Conservation (phyloP, 2,797 vertebrate species). For the Myripristis jacobus region DNA sequence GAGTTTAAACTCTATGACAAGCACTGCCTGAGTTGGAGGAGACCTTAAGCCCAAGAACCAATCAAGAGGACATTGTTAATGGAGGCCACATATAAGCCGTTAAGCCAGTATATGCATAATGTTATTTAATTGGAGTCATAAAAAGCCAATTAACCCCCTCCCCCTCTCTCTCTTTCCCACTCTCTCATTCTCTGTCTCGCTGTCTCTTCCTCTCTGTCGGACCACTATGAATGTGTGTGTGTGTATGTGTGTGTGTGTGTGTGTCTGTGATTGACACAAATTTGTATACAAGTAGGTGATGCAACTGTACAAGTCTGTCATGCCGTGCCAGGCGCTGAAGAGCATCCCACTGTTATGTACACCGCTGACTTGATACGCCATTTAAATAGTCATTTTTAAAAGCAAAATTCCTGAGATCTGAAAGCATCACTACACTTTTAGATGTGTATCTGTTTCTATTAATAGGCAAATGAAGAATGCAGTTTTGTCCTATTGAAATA, state of each 20-base stretch:
- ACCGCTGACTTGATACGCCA: slow-evolving; percentile 9
- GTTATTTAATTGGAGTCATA: slow-evolving; percentile 91
- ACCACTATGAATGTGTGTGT: slow-evolving; percentile 38
- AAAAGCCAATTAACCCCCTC: slow-evolving; percentile 88
- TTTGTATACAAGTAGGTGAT: slow-evolving; percentile 21
- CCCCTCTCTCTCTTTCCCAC: slow-evolving; percentile 49
- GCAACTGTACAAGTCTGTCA: slow-evolving; percentile 23
- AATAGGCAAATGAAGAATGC: slow-evolving; percentile 45
- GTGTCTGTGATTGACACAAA: slow-evolving; percentile 46
- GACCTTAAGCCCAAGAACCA: slow-evolving; percentile 86
- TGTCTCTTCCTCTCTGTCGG: slow-evolving; percentile 67
- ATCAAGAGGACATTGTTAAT: slow-evolving; percentile 89
- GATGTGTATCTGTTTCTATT: slow-evolving; percentile 41
- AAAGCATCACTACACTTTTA: slow-evolving; percentile 26
- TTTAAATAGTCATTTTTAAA: slow-evolving; percentile 11
- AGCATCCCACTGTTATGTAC: slow-evolving; percentile 28
- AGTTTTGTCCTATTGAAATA: slow-evolving; percentile 54
- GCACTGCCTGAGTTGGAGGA: slow-evolving; percentile 74
- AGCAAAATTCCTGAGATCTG: slow-evolving; percentile 15
- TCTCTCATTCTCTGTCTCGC: slow-evolving; percentile 37
- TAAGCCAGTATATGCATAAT: slow-evolving; percentile 89
- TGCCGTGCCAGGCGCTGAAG: neutral
- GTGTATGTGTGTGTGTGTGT: slow-evolving; percentile 17
- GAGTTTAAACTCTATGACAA: slow-evolving; percentile 76
- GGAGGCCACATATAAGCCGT: slow-evolving; percentile 88